Evolutionary conservation across 30 jellyfish, hydroid and myxozoan species (phyloP).

Genomic region (Mastigias papua): DNA sequence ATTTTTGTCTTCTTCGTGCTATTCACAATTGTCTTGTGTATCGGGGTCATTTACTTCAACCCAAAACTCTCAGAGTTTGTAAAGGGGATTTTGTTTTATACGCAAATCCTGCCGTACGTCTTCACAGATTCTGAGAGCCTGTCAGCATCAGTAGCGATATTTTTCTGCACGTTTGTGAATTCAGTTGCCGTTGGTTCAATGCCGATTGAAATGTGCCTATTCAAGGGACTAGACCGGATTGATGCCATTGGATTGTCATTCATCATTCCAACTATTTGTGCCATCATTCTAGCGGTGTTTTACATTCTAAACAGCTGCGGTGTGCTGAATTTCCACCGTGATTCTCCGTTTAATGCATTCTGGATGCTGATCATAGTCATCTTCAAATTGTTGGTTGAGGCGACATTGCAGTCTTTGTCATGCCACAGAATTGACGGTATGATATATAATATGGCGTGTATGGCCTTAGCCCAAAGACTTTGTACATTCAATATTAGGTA

Average conservation of each 20-base stretch:
- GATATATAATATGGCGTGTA: no score
- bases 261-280: constrained; percentile 48
- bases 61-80: constrained; percentile 76
- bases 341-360: constrained; percentile 84
- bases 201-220: constrained; percentile 74
- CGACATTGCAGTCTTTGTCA: constrained; percentile 63
- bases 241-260: constrained; percentile 63
- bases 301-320: constrained; percentile 54
- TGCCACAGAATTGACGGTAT: constrained; percentile 78
- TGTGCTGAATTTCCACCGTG: constrained; percentile 54
- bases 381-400: constrained; percentile 68
- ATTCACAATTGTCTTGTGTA: constrained; percentile 18
- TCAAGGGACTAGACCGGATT: constrained; percentile 45
- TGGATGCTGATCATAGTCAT: constrained; percentile 71
- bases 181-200: constrained; percentile 74
- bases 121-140: constrained; percentile 32
- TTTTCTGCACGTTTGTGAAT: constrained; percentile 38
- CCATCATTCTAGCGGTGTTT: constrained; percentile 30
- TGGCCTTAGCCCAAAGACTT: no score
- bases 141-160: constrained; percentile 28
- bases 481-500: not conserved
- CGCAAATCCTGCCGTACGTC: constrained; percentile 76
- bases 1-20: constrained; percentile 17
- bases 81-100: constrained; percentile 69
- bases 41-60: constrained; percentile 63